Conservation (phyloP, 2,797 vertebrate genomes). For the Gadopsis bispinosus region DNA sequence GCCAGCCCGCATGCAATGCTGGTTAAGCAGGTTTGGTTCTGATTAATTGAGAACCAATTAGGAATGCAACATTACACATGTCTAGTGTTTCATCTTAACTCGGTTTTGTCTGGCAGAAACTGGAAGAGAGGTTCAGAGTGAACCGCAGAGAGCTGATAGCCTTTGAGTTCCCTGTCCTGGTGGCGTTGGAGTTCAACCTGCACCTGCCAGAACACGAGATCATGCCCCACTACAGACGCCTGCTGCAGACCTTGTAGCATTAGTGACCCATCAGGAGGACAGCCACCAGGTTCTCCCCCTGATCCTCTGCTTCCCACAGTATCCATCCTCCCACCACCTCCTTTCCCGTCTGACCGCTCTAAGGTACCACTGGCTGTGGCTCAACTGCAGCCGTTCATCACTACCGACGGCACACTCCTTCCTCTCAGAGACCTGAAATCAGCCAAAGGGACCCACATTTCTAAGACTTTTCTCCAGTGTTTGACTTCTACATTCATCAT, state of each 20-base stretch:
- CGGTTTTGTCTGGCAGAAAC: conserved; percentile 86
- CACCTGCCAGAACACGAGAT: conserved; percentile 96
- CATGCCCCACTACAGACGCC: conserved; percentile 98
- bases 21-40: not conserved
- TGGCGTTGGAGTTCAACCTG: conserved; percentile 97
- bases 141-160: conserved; percentile 97
- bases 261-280: conserved; percentile 81
- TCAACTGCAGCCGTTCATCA: conserved; percentile 29
- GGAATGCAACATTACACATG: not conserved
- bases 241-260: conserved; percentile 95
- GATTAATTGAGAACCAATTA: not conserved
- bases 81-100: conserved; percentile 4
- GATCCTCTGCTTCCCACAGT: conserved; percentile 34
- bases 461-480: conserved; percentile 18
- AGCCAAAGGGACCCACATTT: conserved; percentile 78
- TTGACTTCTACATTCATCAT: conserved; percentile 38
- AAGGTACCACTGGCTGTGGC: conserved; percentile 40
- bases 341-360: conserved; percentile 15
- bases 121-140: conserved; percentile 98
- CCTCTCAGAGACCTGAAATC: conserved; percentile 77
- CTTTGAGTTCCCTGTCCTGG: conserved; percentile 97
- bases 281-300: conserved; percentile 60
- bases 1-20: not conserved
- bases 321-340: conserved; percentile 39
- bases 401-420: conserved; percentile 32